Conservation (phyloP, 2,113 vertebrate genomes). For the Danio rerio region DNA sequence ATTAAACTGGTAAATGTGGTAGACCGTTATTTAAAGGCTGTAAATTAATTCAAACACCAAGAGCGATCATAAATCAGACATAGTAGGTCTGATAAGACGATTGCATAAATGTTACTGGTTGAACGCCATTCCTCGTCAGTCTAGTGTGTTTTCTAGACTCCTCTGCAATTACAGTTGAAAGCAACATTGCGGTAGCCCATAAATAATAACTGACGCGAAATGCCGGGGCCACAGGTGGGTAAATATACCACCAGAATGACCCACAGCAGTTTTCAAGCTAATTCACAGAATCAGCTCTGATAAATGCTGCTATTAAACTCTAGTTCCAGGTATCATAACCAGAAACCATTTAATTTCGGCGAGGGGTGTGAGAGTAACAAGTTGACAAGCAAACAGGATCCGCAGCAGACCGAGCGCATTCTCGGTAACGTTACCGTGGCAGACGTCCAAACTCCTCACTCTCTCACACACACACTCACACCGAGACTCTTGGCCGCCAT, state of each 20-base stretch:
- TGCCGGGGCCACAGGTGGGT: conserved; percentile 25
- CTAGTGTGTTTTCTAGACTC: background rate
- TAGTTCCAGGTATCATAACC: background rate
- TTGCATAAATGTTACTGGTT: background rate
- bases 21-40: background rate
- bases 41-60: background rate
- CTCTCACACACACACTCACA: conserved; percentile 39
- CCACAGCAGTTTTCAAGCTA: background rate
- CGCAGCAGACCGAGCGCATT: conserved; percentile 48
- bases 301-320: background rate
- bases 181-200: background rate
- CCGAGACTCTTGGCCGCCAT: conserved; percentile 75
- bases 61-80: background rate
- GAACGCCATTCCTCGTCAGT: background rate
- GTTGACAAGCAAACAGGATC: conserved; percentile 40
- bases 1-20: background rate
- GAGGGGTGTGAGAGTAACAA: background rate
- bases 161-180: conserved; percentile 16
- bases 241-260: conserved; percentile 30
- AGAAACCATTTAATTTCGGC: background rate
- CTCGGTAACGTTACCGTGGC: conserved; percentile 52
- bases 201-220: conserved; percentile 5
- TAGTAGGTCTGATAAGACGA: background rate
- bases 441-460: conserved; percentile 60
- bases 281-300: background rate